These are phyloP conservation scores for Odocoileus virginianus DNA, from an alignment of 2,113 vertebrate genomes.

Conservation along the genomic window DNA sequence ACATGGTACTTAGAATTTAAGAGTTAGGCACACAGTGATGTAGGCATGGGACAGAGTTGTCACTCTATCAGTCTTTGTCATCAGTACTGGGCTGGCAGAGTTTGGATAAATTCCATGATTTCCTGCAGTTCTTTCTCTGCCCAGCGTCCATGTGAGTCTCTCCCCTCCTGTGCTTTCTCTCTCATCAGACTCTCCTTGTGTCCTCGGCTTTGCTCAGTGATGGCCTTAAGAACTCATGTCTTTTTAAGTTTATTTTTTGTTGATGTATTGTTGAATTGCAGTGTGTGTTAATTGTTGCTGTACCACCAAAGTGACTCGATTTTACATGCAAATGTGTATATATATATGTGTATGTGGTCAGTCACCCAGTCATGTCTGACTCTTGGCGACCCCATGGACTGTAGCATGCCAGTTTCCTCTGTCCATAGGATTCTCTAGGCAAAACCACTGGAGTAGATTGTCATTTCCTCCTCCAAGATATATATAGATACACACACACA, in stretches of 20 bases:
- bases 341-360: neutral
- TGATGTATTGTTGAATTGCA: neutral
- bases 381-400: neutral
- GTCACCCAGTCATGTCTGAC: neutral
- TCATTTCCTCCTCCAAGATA: neutral
- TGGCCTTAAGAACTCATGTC: neutral
- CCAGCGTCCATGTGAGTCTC: accelerated
- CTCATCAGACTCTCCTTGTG: neutral
- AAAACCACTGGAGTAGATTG: neutral
- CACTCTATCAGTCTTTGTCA: neutral
- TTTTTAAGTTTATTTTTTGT: neutral
- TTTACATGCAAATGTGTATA: neutral
- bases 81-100: neutral
- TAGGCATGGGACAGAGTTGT: neutral
- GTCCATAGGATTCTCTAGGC: neutral
- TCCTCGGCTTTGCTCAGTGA: neutral
- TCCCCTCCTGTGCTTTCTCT: neutral
- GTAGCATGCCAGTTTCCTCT: neutral
- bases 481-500: too few relatives aligned
- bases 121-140: neutral
- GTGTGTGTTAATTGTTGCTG: neutral
- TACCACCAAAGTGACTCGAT: neutral
- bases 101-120: neutral
- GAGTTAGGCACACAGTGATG: neutral
- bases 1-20: neutral